A percentile compares a stretch with the other conserved stretches of the same genome.
Conservation (phyloP, 2,113 vertebrate species). For the Anser brachyrhynchus region DNA sequence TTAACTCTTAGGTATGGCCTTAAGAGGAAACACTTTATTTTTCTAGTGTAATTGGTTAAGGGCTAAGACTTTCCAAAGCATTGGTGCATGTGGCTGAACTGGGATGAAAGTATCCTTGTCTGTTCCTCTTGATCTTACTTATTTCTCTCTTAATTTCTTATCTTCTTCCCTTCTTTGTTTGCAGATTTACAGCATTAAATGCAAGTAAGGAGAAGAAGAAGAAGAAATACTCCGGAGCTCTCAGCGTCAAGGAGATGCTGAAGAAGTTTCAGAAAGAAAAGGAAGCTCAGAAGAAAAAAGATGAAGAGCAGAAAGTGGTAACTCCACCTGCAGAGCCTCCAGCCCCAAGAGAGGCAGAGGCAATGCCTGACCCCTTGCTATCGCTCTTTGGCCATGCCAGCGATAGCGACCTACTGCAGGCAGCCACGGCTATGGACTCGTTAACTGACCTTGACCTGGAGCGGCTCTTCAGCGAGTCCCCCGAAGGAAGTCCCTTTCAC, state of each 20-base stretch:
- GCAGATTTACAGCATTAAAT: conserved; percentile 77
- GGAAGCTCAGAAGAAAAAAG: conserved; percentile 78
- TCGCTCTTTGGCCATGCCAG: conserved; percentile 83
- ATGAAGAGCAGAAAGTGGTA: conserved; percentile 53
- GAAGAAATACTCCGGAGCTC: conserved; percentile 77
- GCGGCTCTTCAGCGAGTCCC: conserved; percentile 81
- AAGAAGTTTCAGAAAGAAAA: conserved; percentile 93
- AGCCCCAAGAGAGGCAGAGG: conserved; percentile 67
- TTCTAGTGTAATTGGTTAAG: conserved; percentile 17
- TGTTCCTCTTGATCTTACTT: background rate
- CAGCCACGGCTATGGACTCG: conserved; percentile 82
- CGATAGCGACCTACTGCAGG: conserved; percentile 87
- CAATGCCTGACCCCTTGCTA: conserved; percentile 80
- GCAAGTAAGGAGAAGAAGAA: conserved; percentile 84
- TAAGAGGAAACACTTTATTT: background rate
- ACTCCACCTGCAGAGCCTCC: conserved; percentile 24
- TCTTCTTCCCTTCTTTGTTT: background rate
- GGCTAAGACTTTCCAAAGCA: background rate
- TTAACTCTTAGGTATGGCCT: conserved; percentile 31
- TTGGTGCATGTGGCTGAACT: background rate
- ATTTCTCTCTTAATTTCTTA: background rate
- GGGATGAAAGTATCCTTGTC: background rate
- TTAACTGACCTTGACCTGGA: conserved; percentile 87
- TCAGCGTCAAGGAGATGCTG: conserved; percentile 90
- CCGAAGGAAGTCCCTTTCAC: conserved; percentile 74